Evolutionary conservation across 2,797 vertebrate species (phyloP).

Genomic region (Harpagifer antarcticus): DNA sequence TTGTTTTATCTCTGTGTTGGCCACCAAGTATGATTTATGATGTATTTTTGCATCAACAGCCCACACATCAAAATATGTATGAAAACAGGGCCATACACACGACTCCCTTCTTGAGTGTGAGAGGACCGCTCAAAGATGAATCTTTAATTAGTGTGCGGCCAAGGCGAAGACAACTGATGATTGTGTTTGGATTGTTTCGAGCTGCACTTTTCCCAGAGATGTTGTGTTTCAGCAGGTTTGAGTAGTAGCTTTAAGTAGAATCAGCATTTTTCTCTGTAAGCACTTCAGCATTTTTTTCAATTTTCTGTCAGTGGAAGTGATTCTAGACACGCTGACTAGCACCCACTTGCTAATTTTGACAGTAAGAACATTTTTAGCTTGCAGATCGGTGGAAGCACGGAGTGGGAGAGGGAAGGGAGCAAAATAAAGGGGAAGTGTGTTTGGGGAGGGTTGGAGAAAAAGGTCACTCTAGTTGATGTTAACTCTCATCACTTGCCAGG

Average conservation of each 20-base stretch:
- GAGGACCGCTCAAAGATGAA: conserved; percentile 28
- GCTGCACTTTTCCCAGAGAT: conserved; percentile 62
- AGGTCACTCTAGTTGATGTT: conserved; percentile 67
- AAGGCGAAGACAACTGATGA: conserved; percentile 40
- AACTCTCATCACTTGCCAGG: conserved; percentile 69
- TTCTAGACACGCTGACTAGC: conserved; percentile 57
- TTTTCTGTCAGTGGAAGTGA: conserved; percentile 71
- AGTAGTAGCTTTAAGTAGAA: conserved; percentile 56
- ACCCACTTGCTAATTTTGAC: conserved; percentile 38
- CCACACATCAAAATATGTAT: conserved; percentile 22
- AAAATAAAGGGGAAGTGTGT: conserved; percentile 48
- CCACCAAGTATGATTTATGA: conserved; percentile 39
- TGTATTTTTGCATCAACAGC: conserved; percentile 26
- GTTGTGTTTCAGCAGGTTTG: conserved; percentile 70
- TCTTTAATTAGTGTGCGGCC: conserved; percentile 28
- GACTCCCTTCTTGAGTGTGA: conserved; percentile 23
- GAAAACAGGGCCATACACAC: conserved; percentile 29
- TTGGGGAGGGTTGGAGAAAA: conserved; percentile 9
- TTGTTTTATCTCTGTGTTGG: conserved; percentile 29
- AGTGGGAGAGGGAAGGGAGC: conserved; percentile 44
- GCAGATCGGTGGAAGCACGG: conserved; percentile 48
- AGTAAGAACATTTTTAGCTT: conserved; percentile 51
- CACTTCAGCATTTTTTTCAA: conserved; percentile 57
- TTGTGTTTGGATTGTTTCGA: conserved; percentile 59
- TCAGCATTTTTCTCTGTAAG: conserved; percentile 63